Evolutionary conservation across 92 coral and sea anemone species (phyloP), one percentile per base, ranked within the genome.

Genomic region (Anthopleura xanthogrammica): DNA sequence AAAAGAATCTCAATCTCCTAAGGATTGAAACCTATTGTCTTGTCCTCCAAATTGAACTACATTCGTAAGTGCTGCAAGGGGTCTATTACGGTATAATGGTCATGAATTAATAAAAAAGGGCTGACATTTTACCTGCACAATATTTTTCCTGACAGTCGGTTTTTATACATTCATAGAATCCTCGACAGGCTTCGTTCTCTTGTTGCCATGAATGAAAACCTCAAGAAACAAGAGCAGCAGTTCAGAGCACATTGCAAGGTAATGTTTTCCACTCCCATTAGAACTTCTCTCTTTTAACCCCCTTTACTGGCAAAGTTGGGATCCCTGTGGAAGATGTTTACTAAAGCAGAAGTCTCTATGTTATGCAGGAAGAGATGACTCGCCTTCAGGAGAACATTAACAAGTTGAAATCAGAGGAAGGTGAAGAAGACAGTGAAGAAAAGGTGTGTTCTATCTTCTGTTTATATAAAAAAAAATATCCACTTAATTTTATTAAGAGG

Each of bases 161-260:
- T 29, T 23, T 68, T 6, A 9, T 68, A 9, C 41, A 68, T 68
- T 68, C 74, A 24, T 41, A 95, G 98, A 77, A 90, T 97, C 83
- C 92, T 94, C n/a, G 93, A 97, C 40, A 92, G 79, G 58, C 97
- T 97, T 55, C 95, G 98, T 54, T 97, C 94, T 36, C 88, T 97
- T 12, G 99, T 97, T 79, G 99, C 98, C 52, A 92, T 94, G 98
- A 97, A 97, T 79, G 99, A 97, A 84, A 94, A 92, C 81, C 91
- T 97, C 74, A 97, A 97, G 81, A 90, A 90, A 52, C 98, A 97
- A 75, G 99, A 97, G 68, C 99, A 97, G 72, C 98, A 97, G 87
- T 97, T 97, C 75, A 89, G 98, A 72, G 95, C 97, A 16, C 99
- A 97, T 52, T 97, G 99, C 90, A 97, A 97, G 99, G 99, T 97